Evolutionary conservation across 30 jellyfish, hydroid and myxozoan genomes (phyloP), one percentile per base, ranked within the genome.

Genomic region (Chrysaora quinquecirrha): DNA sequence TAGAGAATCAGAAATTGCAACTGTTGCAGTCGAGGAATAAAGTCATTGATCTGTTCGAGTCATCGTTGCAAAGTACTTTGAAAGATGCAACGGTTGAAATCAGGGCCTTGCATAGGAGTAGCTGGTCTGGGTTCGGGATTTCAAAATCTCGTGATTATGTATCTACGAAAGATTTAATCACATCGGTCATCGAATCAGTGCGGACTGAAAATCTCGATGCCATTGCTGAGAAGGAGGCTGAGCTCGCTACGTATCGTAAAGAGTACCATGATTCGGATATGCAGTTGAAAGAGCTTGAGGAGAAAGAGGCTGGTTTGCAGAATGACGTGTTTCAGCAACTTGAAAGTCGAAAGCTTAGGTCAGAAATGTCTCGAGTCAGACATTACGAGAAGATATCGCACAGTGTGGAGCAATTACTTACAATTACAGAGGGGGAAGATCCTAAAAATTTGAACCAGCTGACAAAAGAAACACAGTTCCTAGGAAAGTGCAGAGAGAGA

Each of bases 21-120:
- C 88, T 86, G 6, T 34, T 81, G 22, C 88, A 80, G 12, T 85
- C 98, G 24, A 86, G 93, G 34, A 60, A 65, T 28, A 78, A 86
- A 67, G 75, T 93, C 2, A 65, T 52, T 18, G 94, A 86, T 1
- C 34, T 87, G 46, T 80, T 93, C 48, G 97, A 90, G 50, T 48
- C 68, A 18, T 75, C 86, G 9, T 3, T 80, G 78, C 81, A 71
- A 12, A 52, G n/a, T 30, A 73, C 71, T 22, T 33, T 88, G 19
- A 78, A 54, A 25, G 85, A 74, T 35, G 92, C 92, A 19, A 29
- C 80, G 0, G 18, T 73, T 3, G 92, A 82, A 71, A 32, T 82
- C 3, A 71, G 35, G 48, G 79, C 56, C 28, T 65, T 68, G 64
- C 85, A 82, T 7, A 32, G 92, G 35, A 82, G 64, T 28, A 63